Conservation (phyloP, 2,113 vertebrate genomes). For the Symphodus melops region DNA sequence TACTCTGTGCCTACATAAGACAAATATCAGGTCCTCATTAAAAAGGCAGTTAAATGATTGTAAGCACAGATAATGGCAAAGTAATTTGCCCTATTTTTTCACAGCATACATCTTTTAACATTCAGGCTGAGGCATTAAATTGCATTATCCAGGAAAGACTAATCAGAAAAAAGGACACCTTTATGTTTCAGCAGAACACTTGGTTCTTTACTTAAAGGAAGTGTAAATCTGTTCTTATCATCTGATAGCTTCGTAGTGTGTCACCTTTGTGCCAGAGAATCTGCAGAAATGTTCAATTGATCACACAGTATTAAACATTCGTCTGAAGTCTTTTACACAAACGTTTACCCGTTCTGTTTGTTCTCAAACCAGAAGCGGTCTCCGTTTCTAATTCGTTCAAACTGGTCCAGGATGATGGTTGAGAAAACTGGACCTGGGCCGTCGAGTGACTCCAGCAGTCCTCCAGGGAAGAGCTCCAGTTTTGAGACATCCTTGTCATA, state of each 20-base stretch:
- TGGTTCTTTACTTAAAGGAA: too few relatives aligned
- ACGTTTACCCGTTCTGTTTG: conserved; percentile 87
- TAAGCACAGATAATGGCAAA: too few relatives aligned
- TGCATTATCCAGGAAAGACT: too few relatives aligned
- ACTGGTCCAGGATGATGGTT: conserved; percentile 89
- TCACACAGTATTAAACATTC: background rate
- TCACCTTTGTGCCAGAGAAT: too few relatives aligned
- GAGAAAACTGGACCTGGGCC: conserved; percentile 86
- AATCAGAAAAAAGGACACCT: too few relatives aligned
- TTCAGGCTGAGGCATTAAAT: too few relatives aligned
- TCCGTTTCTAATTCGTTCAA: conserved; percentile 90
- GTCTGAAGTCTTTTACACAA: background rate
- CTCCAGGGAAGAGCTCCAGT: conserved; percentile 91
- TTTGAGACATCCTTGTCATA: conserved; percentile 80
- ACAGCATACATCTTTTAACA: too few relatives aligned
- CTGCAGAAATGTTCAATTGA: background rate
- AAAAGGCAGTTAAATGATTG: too few relatives aligned
- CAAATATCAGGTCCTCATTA: background rate
- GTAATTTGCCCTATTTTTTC: too few relatives aligned
- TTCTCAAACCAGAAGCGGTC: conserved; percentile 99
- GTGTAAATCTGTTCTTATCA: too few relatives aligned
- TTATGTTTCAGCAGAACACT: too few relatives aligned
- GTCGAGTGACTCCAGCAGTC: conserved; percentile 83
- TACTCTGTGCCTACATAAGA: background rate
- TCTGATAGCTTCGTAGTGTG: too few relatives aligned